Conservation (phyloP, 2,888 invertebrate species). For the Cynaeus angustus region DNA sequence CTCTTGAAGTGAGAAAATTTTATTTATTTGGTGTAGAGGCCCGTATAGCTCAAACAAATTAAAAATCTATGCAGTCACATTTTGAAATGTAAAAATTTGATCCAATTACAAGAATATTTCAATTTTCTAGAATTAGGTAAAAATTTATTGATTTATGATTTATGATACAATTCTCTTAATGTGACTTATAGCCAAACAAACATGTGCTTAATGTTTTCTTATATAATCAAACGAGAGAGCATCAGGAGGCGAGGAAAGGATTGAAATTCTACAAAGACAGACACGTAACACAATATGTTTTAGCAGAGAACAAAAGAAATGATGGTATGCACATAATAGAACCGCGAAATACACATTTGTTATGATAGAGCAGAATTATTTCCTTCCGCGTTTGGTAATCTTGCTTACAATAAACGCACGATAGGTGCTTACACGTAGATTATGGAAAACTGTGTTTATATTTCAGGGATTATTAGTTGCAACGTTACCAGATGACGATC, state of each 20-base stretch:
- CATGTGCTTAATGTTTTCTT: not conserved
- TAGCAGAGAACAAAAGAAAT: constrained; percentile 18
- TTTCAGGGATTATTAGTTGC: not conserved
- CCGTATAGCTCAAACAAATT: too few species aligned
- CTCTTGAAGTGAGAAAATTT: too few species aligned
- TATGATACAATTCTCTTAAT: too few species aligned
- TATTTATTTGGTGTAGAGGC: too few species aligned
- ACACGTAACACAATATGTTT: constrained; percentile 11
- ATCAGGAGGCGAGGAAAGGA: not conserved
- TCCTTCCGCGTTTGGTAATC: constrained; percentile 19
- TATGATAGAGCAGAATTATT: constrained; percentile 10
- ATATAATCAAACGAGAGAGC: constrained; percentile 8
- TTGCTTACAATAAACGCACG: not conserved
- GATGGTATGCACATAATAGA: constrained; percentile 7
- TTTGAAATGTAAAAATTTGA: too few species aligned
- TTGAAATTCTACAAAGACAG: constrained; percentile 18
- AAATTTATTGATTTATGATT: constrained; percentile 9
- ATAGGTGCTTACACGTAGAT: not conserved
- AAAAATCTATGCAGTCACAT: too few species aligned
- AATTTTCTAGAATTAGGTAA: too few species aligned
- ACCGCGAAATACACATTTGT: constrained; percentile 19
- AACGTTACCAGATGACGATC: too few species aligned
- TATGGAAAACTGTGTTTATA: constrained; percentile 2
- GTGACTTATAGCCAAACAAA: constrained; percentile 7
- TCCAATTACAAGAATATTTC: not conserved